Conservation (phyloP, 2,888 invertebrate genomes). For the Diadegma fenestrale region DNA sequence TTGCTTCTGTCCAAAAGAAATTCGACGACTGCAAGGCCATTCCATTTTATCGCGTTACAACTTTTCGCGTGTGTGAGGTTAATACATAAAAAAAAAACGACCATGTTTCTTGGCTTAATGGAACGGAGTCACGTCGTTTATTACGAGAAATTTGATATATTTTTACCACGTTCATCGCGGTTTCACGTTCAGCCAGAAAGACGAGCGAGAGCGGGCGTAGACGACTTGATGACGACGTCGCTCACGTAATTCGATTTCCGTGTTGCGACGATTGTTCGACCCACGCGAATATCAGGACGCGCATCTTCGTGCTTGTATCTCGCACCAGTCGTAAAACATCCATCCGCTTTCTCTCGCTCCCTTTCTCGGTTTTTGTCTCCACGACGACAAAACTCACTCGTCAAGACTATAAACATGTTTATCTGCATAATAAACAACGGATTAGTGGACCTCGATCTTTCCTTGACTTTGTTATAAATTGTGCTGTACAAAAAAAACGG, state of each 20-base stretch:
- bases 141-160: slow-evolving; percentile 38
- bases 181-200: slow-evolving; percentile 23
- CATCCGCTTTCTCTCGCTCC: slow-evolving; percentile 10
- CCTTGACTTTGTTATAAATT: neutral
- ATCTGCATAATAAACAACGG: slow-evolving; percentile 19
- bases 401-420: neutral
- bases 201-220: neutral
- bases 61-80: neutral
- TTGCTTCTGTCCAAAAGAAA: neutral
- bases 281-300: slow-evolving; percentile 40
- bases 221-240: slow-evolving; percentile 19
- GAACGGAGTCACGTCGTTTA: slow-evolving; percentile 3
- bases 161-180: slow-evolving; percentile 5
- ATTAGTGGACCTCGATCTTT: slow-evolving; percentile 5
- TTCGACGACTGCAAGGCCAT: neutral
- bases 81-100: neutral
- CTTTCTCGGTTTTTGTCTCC: neutral
- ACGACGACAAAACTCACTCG: slow-evolving; percentile 35
- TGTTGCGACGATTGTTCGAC: slow-evolving; percentile 57
- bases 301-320: slow-evolving; percentile 36
- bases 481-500: neutral
- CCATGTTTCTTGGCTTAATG: neutral
- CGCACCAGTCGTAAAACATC: slow-evolving; percentile 19
- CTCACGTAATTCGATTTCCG: slow-evolving; percentile 61
- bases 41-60: slow-evolving; percentile 20